Percentiles rank a stretch among this genome's conserved stretches.
Evolutionary conservation across 2,797 vertebrate genomes (phyloP).

Genomic region (Sciurus carolinensis): DNA sequence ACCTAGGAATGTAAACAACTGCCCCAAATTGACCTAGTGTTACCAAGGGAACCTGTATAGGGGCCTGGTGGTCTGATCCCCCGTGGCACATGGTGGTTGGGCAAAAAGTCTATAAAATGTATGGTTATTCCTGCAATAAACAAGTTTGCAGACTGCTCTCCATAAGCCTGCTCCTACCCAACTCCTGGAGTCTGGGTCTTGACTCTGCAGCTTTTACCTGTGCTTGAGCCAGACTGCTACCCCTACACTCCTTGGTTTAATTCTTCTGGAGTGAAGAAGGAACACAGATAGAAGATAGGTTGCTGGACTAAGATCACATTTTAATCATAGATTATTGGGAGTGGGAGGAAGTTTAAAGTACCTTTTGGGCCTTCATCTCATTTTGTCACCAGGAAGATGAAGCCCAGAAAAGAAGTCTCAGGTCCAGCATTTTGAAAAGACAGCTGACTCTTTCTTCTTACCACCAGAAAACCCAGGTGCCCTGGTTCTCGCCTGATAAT

Average conservation of each 20-base stretch:
- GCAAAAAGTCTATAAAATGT: too few relatives aligned
- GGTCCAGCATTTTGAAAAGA: background rate
- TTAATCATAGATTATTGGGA: background rate
- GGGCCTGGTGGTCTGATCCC: too few relatives aligned
- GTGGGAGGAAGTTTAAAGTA: conserved; percentile 8
- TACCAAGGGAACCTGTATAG: too few relatives aligned
- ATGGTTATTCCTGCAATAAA: too few relatives aligned
- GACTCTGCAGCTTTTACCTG: too few relatives aligned
- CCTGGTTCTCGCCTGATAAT: background rate
- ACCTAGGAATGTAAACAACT: too few relatives aligned
- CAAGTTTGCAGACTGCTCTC: too few relatives aligned
- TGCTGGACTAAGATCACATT: background rate
- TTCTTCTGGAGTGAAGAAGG: background rate
- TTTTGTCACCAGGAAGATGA: background rate
- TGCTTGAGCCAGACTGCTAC: too few relatives aligned
- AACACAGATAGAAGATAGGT: background rate
- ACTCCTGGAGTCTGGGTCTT: too few relatives aligned
- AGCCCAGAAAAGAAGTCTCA: background rate
- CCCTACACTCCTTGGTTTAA: background rate
- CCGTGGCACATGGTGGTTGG: too few relatives aligned
- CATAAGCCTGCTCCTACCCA: too few relatives aligned
- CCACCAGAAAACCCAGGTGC: background rate
- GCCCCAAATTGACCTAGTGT: too few relatives aligned
- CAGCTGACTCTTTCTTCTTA: conserved; percentile 1
- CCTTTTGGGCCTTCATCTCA: background rate